Evolutionary conservation across 2,797 vertebrate genomes (phyloP).

Genomic region (Pelochelys cantorii): DNA sequence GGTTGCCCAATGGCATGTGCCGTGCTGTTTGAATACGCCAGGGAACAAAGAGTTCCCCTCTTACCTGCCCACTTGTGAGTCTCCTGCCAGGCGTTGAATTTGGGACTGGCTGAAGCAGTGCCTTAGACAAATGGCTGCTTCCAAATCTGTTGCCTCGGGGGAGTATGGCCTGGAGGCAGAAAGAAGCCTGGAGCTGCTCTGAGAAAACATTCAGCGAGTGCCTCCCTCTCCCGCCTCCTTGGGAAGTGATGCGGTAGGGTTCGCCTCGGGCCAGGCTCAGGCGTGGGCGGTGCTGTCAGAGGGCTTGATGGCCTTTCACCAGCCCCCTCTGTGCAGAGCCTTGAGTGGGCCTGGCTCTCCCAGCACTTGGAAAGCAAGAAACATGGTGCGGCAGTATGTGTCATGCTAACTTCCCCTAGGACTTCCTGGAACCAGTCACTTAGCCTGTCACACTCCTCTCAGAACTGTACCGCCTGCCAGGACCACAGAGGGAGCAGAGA

Average conservation of each 20-base stretch:
- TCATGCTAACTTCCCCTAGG: background rate
- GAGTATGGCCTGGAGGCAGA: fast-evolving
- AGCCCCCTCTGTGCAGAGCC: background rate
- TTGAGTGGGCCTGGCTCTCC: background rate
- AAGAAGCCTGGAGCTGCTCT: fast-evolving
- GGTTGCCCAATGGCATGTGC: background rate
- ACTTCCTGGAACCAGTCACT: background rate
- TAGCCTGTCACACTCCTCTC: background rate
- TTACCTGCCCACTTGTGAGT: background rate
- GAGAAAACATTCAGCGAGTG: background rate
- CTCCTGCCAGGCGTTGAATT: background rate
- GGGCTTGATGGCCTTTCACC: fast-evolving
- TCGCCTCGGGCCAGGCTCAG: background rate
- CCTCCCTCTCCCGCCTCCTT: background rate
- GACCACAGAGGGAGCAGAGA: background rate
- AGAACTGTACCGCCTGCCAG: background rate
- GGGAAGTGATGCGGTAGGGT: background rate
- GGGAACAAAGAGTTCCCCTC: background rate
- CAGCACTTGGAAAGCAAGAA: background rate
- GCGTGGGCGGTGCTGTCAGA: background rate
- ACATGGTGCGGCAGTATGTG: background rate
- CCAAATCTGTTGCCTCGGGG: background rate
- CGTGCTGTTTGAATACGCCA: background rate
- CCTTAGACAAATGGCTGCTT: background rate
- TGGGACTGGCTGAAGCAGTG: background rate